Evolutionary conservation across 2,113 vertebrate genomes (phyloP), one percentile per base, ranked within the genome.

Genomic region (Struthio camelus): DNA sequence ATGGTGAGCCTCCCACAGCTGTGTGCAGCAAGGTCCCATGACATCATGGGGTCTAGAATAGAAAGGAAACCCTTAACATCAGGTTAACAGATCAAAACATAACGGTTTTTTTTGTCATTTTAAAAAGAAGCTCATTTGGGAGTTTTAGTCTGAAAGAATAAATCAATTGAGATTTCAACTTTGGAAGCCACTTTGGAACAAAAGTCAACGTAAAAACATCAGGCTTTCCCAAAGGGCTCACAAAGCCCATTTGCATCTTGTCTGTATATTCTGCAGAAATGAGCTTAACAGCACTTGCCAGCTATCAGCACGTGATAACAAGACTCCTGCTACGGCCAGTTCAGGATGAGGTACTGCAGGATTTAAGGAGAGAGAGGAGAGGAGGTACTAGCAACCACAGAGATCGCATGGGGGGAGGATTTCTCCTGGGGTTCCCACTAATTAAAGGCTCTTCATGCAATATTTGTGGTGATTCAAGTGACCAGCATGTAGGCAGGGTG

Each of bases 211-310:
- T 77, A 72, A 92, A 91, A 96, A 50, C 76, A 67, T 1, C 53
- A 50, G 70, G 54, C 38, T 80, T 82, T 94, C 79, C 76, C 91
- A 56, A 32, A 59, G 67, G 93, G 67, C 69, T 67, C 82, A 66
- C 88, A 73, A 96, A 95, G 27, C 7, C 34, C 66, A 80, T 94
- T 87, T 88, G 87, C 76, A 88, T 90, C 90, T 94, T 83, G 67
- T 77, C 87, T 85, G 87, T 36, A 42, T 36, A 53, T 64, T 77
- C 79, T 44, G 6, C 14, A 62, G 85, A 85, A 83, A 38, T 27
- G 24, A 70, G 20, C 4, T 61, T 66, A 32, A 82, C 20, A 87
- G 56, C 80, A 28, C 56, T 80, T 78, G 69, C 73, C 48, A 61
- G 87, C 73, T 34, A 77, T 87, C 85, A 95, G 40, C 67, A 91